Evolutionary conservation across 2,888 invertebrate genomes (phyloP).

Genomic region (Prionchulus punctatus): DNA sequence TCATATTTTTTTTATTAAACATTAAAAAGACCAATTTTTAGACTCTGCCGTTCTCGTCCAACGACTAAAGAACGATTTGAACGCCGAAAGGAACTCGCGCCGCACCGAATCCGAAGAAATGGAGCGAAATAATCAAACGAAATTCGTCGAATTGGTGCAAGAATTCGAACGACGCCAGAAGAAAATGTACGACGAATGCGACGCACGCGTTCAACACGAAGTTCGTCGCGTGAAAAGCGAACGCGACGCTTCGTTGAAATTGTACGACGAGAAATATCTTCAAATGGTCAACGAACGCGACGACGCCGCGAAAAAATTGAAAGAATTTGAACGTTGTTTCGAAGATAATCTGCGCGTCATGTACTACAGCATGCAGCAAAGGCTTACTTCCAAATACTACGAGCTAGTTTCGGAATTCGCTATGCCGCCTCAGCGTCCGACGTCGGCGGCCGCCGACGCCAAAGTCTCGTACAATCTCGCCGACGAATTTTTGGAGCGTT

Average conservation of each 20-base stretch:
- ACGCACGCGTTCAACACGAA: background rate
- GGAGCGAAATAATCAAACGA: background rate
- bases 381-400: constrained; percentile 1
- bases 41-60: background rate
- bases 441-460: too few species aligned
- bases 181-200: background rate
- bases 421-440: too few species aligned
- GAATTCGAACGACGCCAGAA: background rate
- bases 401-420: background rate
- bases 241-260: background rate
- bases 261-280: background rate
- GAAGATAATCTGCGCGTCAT: background rate
- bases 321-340: background rate
- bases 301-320: background rate
- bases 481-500: too few species aligned
- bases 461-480: too few species aligned
- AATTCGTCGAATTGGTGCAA: background rate
- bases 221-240: background rate
- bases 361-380: background rate
- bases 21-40: too few species aligned
- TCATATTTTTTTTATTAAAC: too few species aligned
- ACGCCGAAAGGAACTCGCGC: background rate
- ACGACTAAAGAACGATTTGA: background rate
- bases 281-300: background rate
- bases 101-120: background rate